Percentiles rank a stretch among this genome's conserved stretches.
Evolutionary conservation across 2,888 invertebrate species (phyloP).

Genomic region (Colletes collaris): DNA sequence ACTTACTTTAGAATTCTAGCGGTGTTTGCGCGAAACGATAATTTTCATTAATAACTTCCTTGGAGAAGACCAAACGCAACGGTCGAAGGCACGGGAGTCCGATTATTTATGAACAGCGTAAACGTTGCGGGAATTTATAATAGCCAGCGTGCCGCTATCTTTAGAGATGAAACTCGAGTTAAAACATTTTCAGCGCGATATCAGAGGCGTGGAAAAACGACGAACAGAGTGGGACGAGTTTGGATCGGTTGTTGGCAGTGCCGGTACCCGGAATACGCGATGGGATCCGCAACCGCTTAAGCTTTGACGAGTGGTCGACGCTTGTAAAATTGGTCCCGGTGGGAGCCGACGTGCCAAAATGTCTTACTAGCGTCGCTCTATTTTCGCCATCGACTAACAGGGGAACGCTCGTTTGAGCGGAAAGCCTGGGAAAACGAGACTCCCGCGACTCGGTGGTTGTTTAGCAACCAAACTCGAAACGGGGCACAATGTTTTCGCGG

Average conservation of each 20-base stretch:
- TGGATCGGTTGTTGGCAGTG: slow-evolving; percentile 26
- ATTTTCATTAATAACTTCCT: too few relatives aligned
- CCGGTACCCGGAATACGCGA: slow-evolving; percentile 39
- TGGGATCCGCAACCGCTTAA: slow-evolving; percentile 28
- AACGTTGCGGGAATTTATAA: slow-evolving; percentile 16
- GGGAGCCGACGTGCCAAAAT: slow-evolving; percentile 58
- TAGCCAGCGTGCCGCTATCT: slow-evolving; percentile 24
- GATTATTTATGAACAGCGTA: slow-evolving; percentile 25
- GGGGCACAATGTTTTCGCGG: too few relatives aligned
- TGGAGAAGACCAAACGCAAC: too few relatives aligned
- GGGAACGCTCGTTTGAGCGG: slow-evolving; percentile 43
- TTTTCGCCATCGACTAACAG: slow-evolving; percentile 46
- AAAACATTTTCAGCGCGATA: slow-evolving; percentile 19
- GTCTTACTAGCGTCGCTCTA: slow-evolving; percentile 51
- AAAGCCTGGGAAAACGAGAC: slow-evolving; percentile 33
- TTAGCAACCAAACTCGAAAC: not conserved
- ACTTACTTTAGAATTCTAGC: too few relatives aligned
- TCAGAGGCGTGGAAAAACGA: slow-evolving; percentile 12
- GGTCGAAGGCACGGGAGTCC: not conserved
- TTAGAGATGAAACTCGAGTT: slow-evolving; percentile 42
- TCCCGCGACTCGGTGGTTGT: not conserved
- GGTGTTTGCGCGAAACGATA: too few relatives aligned
- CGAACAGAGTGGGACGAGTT: not conserved
- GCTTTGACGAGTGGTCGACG: slow-evolving; percentile 56
- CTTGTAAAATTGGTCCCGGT: slow-evolving; percentile 55